Evolutionary conservation across 2,113 vertebrate species (phyloP), one percentile per base, ranked within the genome.

Genomic region (Synchiropus splendidus): DNA sequence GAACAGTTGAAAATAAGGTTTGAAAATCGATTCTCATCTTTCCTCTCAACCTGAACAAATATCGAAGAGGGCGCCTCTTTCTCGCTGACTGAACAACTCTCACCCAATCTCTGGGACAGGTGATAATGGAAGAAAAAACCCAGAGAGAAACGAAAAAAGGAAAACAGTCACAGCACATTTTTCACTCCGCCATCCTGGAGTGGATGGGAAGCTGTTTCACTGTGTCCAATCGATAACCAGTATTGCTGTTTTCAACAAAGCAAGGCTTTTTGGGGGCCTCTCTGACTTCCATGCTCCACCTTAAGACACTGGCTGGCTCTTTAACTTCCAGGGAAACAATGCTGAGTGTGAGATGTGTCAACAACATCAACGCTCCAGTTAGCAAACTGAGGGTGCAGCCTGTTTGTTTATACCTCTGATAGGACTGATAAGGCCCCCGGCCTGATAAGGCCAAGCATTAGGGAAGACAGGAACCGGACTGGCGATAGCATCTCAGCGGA

Each of bases 211-310:
- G 44, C 48, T 33, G 60, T 58, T 58, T 78, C 72, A 72, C 45
- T 61, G 64, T 52, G 27, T 59, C 59, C 69, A 75, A 75, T 79
- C 74, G 67, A 66, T 76, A 61, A 60, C 67, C n/a, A 18, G 36
- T 36, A 35, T 39, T 53, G 54, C 53, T 62, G 46, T 61, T 77
- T 67, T 53, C 59, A 50, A 42, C 52, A 12, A 46, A 43, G 56
- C 53, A n/a, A n/a, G 59, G 43, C 48, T 48, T 40, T 44, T 21
- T n/a, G 18, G 41, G 41, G 40, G 39, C 54, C 43, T 57, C 37
- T 50, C 47, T 63, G 8, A 27, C 21, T 27, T 27, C 4, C 21
- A 27, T 5, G 4, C 21, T 27, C 4, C 21, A 27, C 21, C 21
- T 27, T 27, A 4, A 27, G 21, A 4, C 21, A 27, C 21, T 27